A percentile compares a stretch with the other conserved stretches of the same genome.
Conservation (phyloP, 2,888 invertebrate species). For the Spodoptera picta region DNA sequence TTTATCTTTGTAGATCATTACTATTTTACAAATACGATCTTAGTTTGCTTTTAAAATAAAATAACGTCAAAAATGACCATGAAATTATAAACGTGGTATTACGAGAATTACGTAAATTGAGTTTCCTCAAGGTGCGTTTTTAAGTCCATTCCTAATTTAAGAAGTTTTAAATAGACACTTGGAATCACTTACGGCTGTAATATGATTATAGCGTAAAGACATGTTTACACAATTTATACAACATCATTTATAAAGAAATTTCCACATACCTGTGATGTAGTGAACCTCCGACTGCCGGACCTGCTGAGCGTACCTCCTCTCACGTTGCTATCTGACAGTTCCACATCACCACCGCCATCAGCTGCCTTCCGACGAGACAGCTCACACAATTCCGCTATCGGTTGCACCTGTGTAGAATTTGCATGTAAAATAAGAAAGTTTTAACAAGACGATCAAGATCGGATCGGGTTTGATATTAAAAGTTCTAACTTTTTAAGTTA, state of each 20-base stretch:
- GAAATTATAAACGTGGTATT: not conserved
- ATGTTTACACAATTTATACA: too few relatives aligned
- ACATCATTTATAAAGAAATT: too few relatives aligned
- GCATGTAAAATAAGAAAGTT: conserved; percentile 11
- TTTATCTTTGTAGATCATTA: not conserved
- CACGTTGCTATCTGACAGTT: conserved; percentile 90
- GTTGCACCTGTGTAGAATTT: conserved; percentile 92
- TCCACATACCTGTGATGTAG: conserved; percentile 88
- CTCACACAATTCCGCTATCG: conserved; percentile 97
- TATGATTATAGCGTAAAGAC: too few relatives aligned
- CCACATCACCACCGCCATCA: conserved; percentile 90
- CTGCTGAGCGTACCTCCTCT: conserved; percentile 93
- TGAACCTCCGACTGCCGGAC: conserved; percentile 94
- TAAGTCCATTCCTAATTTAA: not conserved
- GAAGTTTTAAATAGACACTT: too few relatives aligned
- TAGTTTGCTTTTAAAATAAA: too few relatives aligned
- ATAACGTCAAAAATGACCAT: too few relatives aligned
- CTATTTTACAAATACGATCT: too few relatives aligned
- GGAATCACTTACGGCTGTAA: too few relatives aligned
- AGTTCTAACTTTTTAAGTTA: conserved; percentile 1
- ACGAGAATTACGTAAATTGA: not conserved
- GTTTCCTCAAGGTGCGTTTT: not conserved
- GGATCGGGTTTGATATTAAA: not conserved
- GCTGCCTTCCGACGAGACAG: conserved; percentile 92
- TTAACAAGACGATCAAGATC: not conserved